Evolutionary conservation across 2,113 vertebrate genomes (phyloP).

Genomic region (Pygoscelis adeliae): DNA sequence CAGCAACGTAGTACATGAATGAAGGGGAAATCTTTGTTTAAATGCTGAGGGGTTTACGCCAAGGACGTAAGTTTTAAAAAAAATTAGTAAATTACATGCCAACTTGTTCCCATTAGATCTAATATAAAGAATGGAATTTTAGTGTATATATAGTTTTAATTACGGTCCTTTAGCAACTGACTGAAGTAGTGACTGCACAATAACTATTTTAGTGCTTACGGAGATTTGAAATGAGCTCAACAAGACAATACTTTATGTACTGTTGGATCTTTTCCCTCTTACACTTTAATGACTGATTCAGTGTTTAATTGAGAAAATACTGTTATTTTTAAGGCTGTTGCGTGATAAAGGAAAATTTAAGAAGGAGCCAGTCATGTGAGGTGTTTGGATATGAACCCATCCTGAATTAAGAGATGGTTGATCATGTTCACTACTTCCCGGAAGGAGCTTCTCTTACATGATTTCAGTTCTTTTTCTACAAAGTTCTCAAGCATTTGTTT

Average conservation of each 20-base stretch:
- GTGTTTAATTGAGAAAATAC: neutral
- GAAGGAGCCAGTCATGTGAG: rapidly evolving
- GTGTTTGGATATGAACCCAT: neutral
- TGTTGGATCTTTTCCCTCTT: neutral
- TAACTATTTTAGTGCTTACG: neutral
- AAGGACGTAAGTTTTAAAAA: neutral
- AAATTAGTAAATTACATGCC: neutral
- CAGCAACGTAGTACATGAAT: neutral
- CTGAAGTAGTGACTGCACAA: neutral
- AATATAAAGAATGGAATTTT: neutral
- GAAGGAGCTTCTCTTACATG: neutral
- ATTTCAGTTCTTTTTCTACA: neutral
- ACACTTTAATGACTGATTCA: neutral
- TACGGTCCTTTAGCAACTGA: neutral
- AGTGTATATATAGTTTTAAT: neutral
- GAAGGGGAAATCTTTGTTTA: neutral
- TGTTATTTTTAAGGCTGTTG: neutral
- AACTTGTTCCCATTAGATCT: neutral
- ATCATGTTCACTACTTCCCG: neutral
- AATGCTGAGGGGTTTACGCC: neutral
- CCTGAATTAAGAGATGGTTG: neutral
- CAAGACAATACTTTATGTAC: neutral
- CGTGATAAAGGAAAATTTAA: neutral
- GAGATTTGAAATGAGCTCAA: neutral
- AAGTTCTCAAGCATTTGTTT: neutral